phyloP scores from a whole-genome alignment of 2,113 vertebrate genomes.

The Phocoena sinus region DNA sequence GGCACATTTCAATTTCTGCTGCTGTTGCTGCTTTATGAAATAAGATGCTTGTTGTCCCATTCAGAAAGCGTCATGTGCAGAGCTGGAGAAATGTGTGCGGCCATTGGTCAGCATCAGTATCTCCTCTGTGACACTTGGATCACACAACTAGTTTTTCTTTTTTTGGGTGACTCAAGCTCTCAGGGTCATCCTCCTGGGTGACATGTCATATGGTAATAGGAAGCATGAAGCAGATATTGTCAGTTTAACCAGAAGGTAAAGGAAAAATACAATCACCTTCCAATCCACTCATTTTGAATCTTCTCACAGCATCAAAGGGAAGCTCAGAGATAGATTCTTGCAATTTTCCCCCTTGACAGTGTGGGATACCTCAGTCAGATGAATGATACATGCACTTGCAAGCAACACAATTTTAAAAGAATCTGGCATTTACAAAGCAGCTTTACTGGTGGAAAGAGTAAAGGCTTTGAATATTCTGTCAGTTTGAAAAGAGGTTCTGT shows the following conservation, averaged over 20 bases:
- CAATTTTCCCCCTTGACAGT: slow-evolving; percentile 20
- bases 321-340: slow-evolving; percentile 39
- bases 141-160: slow-evolving; percentile 1
- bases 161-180: slow-evolving; percentile 17
- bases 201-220: slow-evolving; percentile 29
- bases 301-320: slow-evolving; percentile 48
- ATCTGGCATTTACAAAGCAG: slow-evolving; percentile 68
- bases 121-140: not conserved
- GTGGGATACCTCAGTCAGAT: slow-evolving; percentile 54
- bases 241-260: slow-evolving; percentile 61
- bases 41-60: not conserved
- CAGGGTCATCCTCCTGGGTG: not conserved
- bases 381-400: slow-evolving; percentile 55
- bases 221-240: slow-evolving; percentile 29
- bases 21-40: not conserved
- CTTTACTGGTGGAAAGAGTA: slow-evolving; percentile 54
- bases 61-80: not conserved
- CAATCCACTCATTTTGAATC: slow-evolving; percentile 65
- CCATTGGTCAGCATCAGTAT: not conserved
- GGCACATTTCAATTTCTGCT: not conserved
- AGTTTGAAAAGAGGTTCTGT: slow-evolving; percentile 41
- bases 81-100: not conserved
- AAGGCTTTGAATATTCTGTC: slow-evolving; percentile 52
- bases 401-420: slow-evolving; percentile 57
- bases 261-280: slow-evolving; percentile 64